Evolutionary conservation across 2,888 invertebrate species (phyloP), one percentile per base, ranked within the genome.

Genomic region (Cloeon dipterum): DNA sequence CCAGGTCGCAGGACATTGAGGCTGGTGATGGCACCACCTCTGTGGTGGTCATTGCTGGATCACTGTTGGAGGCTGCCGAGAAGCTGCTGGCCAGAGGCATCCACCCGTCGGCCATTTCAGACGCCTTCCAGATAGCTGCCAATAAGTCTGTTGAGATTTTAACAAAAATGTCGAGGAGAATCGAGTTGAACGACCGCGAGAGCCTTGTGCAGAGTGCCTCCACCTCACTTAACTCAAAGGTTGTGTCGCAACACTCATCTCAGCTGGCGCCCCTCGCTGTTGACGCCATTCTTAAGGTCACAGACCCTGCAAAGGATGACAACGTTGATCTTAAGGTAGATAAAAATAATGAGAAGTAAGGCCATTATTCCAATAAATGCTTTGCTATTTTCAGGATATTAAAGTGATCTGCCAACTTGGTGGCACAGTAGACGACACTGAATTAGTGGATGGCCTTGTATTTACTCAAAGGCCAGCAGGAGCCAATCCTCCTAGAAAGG

Each of bases 11-110:
- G 62, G 98, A 99, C 58, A 75, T 94, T 48, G 96, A 96, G 60
- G 98, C 98, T 48, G 98, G 98, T 34, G 98, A 99, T 63, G 98
- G 98, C 40, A 99, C 98, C 17, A 99, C 98, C 8, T 86, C 93
- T 17, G 98, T 98, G 38, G 96, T 96, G 8, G 85, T 99, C 5
- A 74, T 98, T 50, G 96, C 94, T 46, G 98, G 98, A 35, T 86
- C 93, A 44, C 58, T 99, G 35, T 62, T 99, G 37, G 93, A 96
- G 58, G 88, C 93, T 36, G 81, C 89, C 36, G 82, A 91, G 53
- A 86, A 88, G 51, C 65, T 99, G 11, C 59, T 98, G 20, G 70
- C 73, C 40, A 86, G 86, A 58, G 94, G 96, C 34, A 85, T 99
- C 50, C 98, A 99, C 54, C 98, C 98, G 2, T 93, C 94, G 5